These are phyloP conservation scores for Eugnorisma glareosa DNA, from an alignment of 2,888 invertebrate genomes.

Conservation along the genomic window DNA sequence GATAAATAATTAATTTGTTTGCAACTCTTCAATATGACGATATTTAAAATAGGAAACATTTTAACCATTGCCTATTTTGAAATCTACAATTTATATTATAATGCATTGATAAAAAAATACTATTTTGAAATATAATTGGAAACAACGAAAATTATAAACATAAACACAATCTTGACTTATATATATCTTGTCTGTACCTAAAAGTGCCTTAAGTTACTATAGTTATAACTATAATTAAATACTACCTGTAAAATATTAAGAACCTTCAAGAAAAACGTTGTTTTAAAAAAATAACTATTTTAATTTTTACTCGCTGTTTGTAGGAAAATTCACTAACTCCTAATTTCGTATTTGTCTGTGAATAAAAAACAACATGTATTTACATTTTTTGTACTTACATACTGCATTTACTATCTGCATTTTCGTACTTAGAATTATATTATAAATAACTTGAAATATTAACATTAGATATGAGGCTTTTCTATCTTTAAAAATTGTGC, in stretches of 20 bases:
- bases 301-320: background rate
- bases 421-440: conserved; percentile 62
- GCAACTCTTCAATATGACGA: background rate
- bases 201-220: conserved; percentile 56
- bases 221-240: conserved; percentile 23
- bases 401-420: conserved; percentile 71
- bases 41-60: background rate
- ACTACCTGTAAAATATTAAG: conserved; percentile 10
- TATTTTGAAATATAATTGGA: background rate
- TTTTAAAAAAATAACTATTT: background rate
- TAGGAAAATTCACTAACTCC: background rate
- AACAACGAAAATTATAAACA: background rate
- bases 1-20: background rate
- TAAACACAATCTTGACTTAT: conserved; percentile 4
- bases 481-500: conserved; percentile 53
- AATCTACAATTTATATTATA: background rate
- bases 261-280: conserved; percentile 10
- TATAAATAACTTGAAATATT: conserved; percentile 30
- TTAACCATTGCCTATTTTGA: background rate
- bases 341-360: conserved; percentile 21
- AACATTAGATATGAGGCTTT: conserved; percentile 48
- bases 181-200: conserved; percentile 20
- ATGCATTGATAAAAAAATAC: background rate
- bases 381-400: conserved; percentile 55
- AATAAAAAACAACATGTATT: background rate